Conservation (phyloP, 2,888 invertebrate species). For the Mycalesis mineus region DNA sequence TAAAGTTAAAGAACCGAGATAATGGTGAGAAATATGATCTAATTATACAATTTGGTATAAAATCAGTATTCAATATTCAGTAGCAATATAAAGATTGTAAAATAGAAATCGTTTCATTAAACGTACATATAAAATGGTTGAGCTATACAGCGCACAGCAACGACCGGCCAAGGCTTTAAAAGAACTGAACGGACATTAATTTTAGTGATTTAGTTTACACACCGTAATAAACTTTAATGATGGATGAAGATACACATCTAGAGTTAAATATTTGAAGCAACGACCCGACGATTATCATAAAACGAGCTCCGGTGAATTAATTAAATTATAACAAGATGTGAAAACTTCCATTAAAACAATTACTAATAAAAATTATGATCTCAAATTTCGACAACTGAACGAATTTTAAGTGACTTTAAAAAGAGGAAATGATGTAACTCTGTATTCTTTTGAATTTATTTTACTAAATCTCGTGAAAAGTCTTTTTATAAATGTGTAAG, state of each 20-base stretch:
- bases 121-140: not conserved
- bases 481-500: not conserved
- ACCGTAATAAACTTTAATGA: slow-evolving; percentile 36
- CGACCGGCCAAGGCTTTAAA: slow-evolving; percentile 13
- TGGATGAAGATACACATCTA: slow-evolving; percentile 33
- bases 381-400: slow-evolving; percentile 14
- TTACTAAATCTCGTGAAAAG: not conserved
- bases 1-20: too few relatives aligned
- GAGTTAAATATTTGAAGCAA: slow-evolving; percentile 31
- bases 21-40: not conserved
- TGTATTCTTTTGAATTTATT: slow-evolving; percentile 14
- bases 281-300: slow-evolving; percentile 27
- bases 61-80: not conserved
- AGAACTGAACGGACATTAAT: slow-evolving; percentile 26
- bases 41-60: not conserved
- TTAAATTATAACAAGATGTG: slow-evolving; percentile 33
- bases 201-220: slow-evolving; percentile 32
- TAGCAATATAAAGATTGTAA: slow-evolving; percentile 3
- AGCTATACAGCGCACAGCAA: slow-evolving; percentile 1
- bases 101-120: slow-evolving; percentile 6
- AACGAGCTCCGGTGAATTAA: slow-evolving; percentile 25
- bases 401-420: slow-evolving; percentile 9
- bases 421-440: slow-evolving; percentile 22
- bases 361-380: slow-evolving; percentile 31
- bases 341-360: slow-evolving; percentile 34